Evolutionary conservation across 2,888 invertebrate genomes (phyloP), one percentile per base, ranked within the genome.

Genomic region (Drosophila nr. perissopoda): DNA sequence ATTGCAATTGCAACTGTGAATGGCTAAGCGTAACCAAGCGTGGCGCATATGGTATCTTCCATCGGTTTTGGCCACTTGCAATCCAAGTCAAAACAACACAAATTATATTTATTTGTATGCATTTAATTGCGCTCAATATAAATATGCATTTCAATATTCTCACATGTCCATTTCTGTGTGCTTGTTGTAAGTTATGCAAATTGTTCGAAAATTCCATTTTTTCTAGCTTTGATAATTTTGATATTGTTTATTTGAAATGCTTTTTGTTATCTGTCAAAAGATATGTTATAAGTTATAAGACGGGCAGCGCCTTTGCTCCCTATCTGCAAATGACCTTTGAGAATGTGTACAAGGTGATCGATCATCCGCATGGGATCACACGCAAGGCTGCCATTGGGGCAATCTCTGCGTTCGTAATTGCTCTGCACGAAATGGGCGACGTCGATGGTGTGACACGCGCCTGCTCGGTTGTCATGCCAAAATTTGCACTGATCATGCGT

Each of bases 311-410:
- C 18, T 97, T 97, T 91, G 92, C 95, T 65, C 96, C 96, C 1
- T 96, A 95, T 90, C 93, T 97, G 65, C 95, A 96, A 88, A 94
- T 94, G 72, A 94, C 95, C 60, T 96, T 95, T 86, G 95, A 96
- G 82, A 96, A 96, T 90, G 94, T 96, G 5, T 95, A 95, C 86
- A 95, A 95, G 90, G 93, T 96, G 73, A 92, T 96, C 2, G 96
- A 95, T 83, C 96, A 96, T 93, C 96, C 96, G 0, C 95, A 96
- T 81, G 95, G 95, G 51, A 95, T 95, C 77, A 95, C 97, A 58
- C 94, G 96, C 67, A 95, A 95, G 85, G 95, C 95, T 1, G 94
- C 96, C 1, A 94, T 96, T 34, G 95, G 94, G 54, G 95, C 96
- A 1, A 92, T 96, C 29, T 93, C 95, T 21, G 95, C 96, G 82